These are phyloP conservation scores for Tribolium freemani DNA, from an alignment of 2,888 invertebrate species.

Conservation along the genomic window DNA sequence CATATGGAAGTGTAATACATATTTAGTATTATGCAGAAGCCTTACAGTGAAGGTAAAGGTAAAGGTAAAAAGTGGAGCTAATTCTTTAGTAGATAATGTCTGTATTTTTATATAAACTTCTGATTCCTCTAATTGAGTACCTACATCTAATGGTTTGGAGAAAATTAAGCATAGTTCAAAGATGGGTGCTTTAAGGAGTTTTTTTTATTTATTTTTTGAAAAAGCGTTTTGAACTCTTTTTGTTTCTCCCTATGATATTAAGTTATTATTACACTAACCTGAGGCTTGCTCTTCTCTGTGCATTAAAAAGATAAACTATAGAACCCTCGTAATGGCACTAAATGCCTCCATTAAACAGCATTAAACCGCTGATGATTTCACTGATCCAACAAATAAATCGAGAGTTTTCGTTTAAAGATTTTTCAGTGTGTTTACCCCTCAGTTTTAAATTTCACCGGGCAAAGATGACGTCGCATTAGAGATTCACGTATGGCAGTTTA, in stretches of 20 bases:
- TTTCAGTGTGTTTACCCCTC: constrained; percentile 5
- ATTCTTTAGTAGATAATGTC: too few relatives aligned
- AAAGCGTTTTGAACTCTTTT: neutral
- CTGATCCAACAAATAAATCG: neutral
- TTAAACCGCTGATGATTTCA: neutral
- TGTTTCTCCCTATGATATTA: neutral
- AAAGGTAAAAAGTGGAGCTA: too few relatives aligned
- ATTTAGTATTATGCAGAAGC: too few relatives aligned
- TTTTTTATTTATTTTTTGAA: too few relatives aligned
- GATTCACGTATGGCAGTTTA: constrained; percentile 28
- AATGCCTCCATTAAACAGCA: neutral
- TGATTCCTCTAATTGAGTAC: too few relatives aligned
- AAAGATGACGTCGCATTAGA: constrained; percentile 5
- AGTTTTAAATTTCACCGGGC: neutral
- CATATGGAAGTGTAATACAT: too few relatives aligned
- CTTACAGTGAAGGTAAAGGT: too few relatives aligned
- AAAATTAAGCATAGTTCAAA: too few relatives aligned
- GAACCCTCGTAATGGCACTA: neutral
- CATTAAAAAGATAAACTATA: neutral
- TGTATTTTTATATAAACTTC: neutral
- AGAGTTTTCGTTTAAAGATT: constrained; percentile 4
- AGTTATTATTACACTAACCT: too few relatives aligned
- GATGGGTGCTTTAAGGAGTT: too few relatives aligned
- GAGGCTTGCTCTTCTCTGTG: neutral
- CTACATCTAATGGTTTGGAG: too few relatives aligned